Percentiles rank a stretch among this genome's conserved stretches.
Conservation (phyloP, 2,888 invertebrate genomes). For the Tholera decimalis region DNA sequence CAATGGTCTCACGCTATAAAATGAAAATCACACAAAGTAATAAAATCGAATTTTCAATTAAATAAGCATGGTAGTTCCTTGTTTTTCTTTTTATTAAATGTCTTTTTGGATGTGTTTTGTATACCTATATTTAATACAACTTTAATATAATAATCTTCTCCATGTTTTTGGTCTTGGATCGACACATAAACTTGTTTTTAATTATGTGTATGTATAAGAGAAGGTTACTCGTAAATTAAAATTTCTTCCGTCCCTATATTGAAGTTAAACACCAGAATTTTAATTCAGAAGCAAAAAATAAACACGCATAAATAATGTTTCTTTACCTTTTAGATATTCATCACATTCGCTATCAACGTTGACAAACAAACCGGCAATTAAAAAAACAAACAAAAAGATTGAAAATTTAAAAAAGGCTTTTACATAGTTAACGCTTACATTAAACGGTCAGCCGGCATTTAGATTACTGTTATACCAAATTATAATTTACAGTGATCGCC, state of each 20-base stretch:
- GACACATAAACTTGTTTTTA: too few species aligned
- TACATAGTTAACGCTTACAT: constrained; percentile 65
- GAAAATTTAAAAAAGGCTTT: constrained; percentile 61
- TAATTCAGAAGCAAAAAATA: constrained; percentile 1
- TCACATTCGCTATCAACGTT: constrained; percentile 38
- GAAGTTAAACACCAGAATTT: background rate
- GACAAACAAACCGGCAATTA: constrained; percentile 58
- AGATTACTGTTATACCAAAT: constrained; percentile 60
- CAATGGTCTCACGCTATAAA: too few species aligned
- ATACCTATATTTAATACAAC: too few species aligned
- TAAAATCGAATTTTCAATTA: too few species aligned
- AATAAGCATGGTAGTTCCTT: too few species aligned
- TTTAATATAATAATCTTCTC: too few species aligned
- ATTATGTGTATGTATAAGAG: too few species aligned
- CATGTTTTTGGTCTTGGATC: too few species aligned
- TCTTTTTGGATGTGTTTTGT: too few species aligned
- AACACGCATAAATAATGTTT: constrained; percentile 11
- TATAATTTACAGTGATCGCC: background rate
- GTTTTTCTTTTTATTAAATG: too few species aligned
- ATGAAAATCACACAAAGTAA: too few species aligned
- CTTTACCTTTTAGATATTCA: constrained; percentile 30
- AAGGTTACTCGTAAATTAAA: background rate
- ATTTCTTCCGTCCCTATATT: background rate
- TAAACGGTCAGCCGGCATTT: constrained; percentile 65
- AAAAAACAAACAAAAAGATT: constrained; percentile 63